These are phyloP conservation scores for Aproaerema taeniolella DNA, from an alignment of 2,888 invertebrate species.

Conservation along the genomic window DNA sequence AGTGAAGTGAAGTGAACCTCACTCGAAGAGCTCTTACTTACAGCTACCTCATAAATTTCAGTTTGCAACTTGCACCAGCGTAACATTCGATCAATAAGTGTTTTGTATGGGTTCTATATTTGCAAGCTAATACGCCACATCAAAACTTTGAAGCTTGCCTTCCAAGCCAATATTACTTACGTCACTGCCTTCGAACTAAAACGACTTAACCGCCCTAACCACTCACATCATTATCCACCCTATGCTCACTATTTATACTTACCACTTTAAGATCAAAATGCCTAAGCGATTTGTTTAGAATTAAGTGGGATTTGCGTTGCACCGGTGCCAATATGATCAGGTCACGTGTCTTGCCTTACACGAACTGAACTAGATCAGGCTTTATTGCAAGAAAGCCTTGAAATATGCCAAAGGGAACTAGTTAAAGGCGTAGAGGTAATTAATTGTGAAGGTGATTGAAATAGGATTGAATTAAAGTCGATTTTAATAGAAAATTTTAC, in stretches of 20 bases:
- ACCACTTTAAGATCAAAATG: background rate
- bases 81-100: slow-evolving; percentile 73
- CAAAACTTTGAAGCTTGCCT: slow-evolving; percentile 58
- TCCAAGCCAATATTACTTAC: slow-evolving; percentile 57
- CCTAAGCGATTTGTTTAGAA: slow-evolving; percentile 20
- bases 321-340: slow-evolving; percentile 34
- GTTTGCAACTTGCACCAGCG: slow-evolving; percentile 69
- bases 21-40: slow-evolving; percentile 57
- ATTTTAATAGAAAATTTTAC: too few relatives aligned
- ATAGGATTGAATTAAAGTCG: too few relatives aligned
- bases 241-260: background rate
- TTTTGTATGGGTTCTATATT: slow-evolving; percentile 75
- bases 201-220: slow-evolving; percentile 21
- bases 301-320: slow-evolving; percentile 27
- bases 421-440: too few relatives aligned
- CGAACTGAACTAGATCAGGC: slow-evolving; percentile 41
- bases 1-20: slow-evolving; percentile 49
- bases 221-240: background rate
- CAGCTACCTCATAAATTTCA: slow-evolving; percentile 67
- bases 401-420: too few relatives aligned
- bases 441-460: too few relatives aligned
- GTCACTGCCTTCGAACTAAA: slow-evolving; percentile 33
- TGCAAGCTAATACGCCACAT: slow-evolving; percentile 71
- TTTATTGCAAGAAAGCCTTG: slow-evolving; percentile 21
- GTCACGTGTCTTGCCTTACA: slow-evolving; percentile 54